phyloP scores from a whole-genome alignment of 2,888 invertebrate species.

The Polietes domitor region DNA sequence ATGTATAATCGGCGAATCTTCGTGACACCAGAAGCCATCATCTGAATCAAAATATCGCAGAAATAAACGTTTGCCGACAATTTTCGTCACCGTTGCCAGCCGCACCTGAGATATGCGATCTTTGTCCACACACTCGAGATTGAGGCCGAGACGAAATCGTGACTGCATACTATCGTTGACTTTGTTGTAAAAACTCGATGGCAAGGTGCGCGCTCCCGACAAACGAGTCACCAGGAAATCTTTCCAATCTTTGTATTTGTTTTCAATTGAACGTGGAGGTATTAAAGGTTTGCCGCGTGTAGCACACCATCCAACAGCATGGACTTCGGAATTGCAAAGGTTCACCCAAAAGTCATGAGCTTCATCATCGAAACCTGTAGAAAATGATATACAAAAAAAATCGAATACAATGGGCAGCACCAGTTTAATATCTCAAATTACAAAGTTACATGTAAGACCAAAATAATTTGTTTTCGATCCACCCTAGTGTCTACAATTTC shows the following conservation, averaged over 20 bases:
- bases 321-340: slow-evolving; percentile 95
- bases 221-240: slow-evolving; percentile 95
- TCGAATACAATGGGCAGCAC: no score
- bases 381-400: no score
- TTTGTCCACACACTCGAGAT: slow-evolving; percentile 97
- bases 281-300: slow-evolving; percentile 96
- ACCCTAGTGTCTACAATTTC: no score
- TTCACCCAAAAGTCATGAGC: slow-evolving; percentile 98
- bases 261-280: slow-evolving; percentile 95
- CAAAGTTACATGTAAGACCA: no score
- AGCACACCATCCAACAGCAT: slow-evolving; percentile 99
- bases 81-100: slow-evolving; percentile 94
- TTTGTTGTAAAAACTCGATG: slow-evolving; percentile 95
- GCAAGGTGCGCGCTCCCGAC: slow-evolving; percentile 96
- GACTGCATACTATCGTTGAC: slow-evolving; percentile 92
- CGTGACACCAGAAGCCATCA: slow-evolving; percentile 98
- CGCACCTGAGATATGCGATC: slow-evolving; percentile 96
- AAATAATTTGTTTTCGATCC: no score
- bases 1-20: slow-evolving; percentile 96
- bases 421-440: no score
- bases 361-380: slow-evolving; percentile 91
- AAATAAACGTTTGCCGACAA: slow-evolving; percentile 95
- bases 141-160: slow-evolving; percentile 90
- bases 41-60: slow-evolving; percentile 95
- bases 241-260: slow-evolving; percentile 97